Evolutionary conservation across 2,888 invertebrate species (phyloP).

Genomic region (Euphydryas editha): DNA sequence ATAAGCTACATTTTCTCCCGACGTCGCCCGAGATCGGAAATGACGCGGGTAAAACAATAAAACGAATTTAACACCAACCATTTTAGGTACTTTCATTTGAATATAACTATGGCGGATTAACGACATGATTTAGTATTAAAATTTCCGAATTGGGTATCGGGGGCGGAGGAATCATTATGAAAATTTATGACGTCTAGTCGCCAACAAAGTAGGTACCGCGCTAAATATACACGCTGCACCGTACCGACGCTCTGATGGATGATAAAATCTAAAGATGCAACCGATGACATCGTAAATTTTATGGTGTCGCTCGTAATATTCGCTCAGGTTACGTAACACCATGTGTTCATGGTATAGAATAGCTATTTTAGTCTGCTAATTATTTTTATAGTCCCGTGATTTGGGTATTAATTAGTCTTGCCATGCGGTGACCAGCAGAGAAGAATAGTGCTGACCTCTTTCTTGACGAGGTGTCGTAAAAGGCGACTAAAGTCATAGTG

Average conservation of each 20-base stretch:
- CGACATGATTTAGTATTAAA: conserved; percentile 27
- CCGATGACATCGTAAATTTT: conserved; percentile 34
- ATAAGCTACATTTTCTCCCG: no score
- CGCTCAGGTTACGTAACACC: conserved; percentile 26
- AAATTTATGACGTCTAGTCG: conserved; percentile 47
- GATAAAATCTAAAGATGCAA: conserved; percentile 34
- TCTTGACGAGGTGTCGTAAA: no score
- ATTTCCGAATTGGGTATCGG: conserved; percentile 37
- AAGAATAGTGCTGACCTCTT: no score
- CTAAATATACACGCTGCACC: conserved; percentile 30
- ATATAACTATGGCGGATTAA: conserved; percentile 12
- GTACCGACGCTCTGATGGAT: conserved; percentile 24
- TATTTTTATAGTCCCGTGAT: background rate
- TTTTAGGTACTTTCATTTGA: background rate
- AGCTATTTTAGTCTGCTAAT: conserved; percentile 12
- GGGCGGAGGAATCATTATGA: conserved; percentile 39
- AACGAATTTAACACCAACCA: background rate
- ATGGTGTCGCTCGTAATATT: conserved; percentile 30
- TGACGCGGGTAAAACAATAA: background rate
- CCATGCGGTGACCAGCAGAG: no score
- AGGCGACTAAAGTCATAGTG: no score
- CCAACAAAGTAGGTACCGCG: conserved; percentile 16
- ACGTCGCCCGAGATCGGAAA: no score
- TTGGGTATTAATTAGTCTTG: no score
- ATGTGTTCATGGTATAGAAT: conserved; percentile 9